Evolutionary conservation across 2,888 invertebrate species (phyloP).

Genomic region (Harpalus rufipes): DNA sequence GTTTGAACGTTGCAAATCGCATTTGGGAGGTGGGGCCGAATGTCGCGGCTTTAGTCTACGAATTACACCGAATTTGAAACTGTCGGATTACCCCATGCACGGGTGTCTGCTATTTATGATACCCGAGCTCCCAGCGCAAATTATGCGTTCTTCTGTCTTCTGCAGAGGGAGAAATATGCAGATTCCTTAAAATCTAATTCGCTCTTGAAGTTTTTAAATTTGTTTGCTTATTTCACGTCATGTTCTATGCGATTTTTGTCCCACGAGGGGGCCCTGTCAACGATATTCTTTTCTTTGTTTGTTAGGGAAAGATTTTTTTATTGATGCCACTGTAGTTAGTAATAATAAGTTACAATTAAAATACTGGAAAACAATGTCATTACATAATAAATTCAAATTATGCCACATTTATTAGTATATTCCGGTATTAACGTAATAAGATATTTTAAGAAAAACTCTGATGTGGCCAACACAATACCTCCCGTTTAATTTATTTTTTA

Average conservation of each 20-base stretch:
- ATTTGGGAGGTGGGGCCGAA: not conserved
- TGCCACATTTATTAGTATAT: no score
- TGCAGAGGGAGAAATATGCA: conserved; percentile 45
- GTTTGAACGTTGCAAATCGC: conserved; percentile 37
- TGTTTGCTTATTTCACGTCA: conserved; percentile 53
- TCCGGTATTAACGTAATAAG: no score
- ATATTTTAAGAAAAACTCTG: no score
- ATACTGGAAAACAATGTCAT: no score
- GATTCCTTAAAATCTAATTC: conserved; percentile 60
- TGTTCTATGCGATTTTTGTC: conserved; percentile 46
- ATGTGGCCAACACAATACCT: no score
- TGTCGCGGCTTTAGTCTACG: conserved; percentile 46
- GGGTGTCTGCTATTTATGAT: conserved; percentile 51
- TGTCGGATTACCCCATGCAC: conserved; percentile 57
- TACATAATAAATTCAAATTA: no score
- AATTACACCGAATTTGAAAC: conserved; percentile 64
- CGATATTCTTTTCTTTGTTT: conserved; percentile 32
- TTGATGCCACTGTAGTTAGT: not conserved
- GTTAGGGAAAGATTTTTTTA: not conserved
- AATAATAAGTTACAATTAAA: no score
- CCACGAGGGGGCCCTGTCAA: conserved; percentile 32
- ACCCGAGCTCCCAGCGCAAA: conserved; percentile 40
- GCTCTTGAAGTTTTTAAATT: conserved; percentile 60
- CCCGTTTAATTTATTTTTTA: no score
- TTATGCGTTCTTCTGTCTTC: conserved; percentile 35